A percentile compares a stretch with the other conserved stretches of the same genome.
phyloP scores from a whole-genome alignment of 2,113 vertebrate species.

The Kobus ellipsiprymnus region DNA sequence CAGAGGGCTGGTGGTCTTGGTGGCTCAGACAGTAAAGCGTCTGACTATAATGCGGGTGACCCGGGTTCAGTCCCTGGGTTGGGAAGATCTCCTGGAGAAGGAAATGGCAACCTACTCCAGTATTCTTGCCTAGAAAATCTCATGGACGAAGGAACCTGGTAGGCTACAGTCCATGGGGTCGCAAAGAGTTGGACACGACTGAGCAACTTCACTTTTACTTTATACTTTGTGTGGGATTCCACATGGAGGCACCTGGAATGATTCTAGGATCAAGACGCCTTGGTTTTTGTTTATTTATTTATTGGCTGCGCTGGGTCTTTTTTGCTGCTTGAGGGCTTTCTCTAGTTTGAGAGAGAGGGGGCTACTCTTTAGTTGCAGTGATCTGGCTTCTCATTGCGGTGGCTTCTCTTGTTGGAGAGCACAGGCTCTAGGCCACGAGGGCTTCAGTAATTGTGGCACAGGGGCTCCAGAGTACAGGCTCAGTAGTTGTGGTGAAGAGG shows the following conservation, averaged over 20 bases:
- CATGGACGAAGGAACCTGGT: no score
- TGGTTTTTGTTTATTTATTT: background rate
- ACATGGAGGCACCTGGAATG: background rate
- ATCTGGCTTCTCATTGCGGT: accelerated
- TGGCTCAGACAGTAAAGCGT: no score
- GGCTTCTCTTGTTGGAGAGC: background rate
- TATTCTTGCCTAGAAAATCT: no score
- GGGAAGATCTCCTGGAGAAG: no score
- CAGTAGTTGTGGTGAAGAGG: background rate
- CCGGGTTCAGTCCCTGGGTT: no score
- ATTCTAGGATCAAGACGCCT: background rate
- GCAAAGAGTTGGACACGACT: no score
- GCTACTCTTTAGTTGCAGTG: background rate
- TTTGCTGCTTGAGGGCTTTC: background rate
- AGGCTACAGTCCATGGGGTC: no score
- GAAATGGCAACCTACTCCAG: no score
- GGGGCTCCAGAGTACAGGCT: background rate
- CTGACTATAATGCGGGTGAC: no score
- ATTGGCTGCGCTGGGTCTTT: background rate
- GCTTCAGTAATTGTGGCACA: background rate
- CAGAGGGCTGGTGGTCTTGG: background rate
- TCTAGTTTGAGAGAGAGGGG: background rate
- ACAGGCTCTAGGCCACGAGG: background rate
- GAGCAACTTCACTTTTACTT: no score
- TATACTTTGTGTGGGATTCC: accelerated